Evolutionary conservation across 2,113 vertebrate genomes (phyloP), one percentile per base, ranked within the genome.

Genomic region (Osmerus eperlanus): DNA sequence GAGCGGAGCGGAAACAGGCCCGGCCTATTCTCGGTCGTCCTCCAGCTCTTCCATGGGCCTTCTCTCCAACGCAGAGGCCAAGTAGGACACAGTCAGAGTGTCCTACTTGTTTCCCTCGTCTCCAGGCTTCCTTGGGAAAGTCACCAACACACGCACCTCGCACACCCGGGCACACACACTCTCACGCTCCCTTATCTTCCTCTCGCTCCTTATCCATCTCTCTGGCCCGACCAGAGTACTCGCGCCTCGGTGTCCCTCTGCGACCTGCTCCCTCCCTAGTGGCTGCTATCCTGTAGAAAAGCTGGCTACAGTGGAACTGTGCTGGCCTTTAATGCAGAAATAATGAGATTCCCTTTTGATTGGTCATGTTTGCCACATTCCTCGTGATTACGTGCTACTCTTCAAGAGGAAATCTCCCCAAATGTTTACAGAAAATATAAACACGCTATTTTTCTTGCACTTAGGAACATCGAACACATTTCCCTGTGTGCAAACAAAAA

Each of bases 91-190:
- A 55, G 63, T 79, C 81, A 83, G 82, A 86, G 84, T 78, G 78
- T n/a, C n/a, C n/a, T n/a, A n/a, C 82, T 83, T 85, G 83, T 89
- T 89, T 85, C 69, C 71, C 71, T 71, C 85, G 85, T 87, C 89
- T 88, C 58, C 56, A 21, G 68, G 81, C 79, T 28, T 78, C 75
- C 76, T 68, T 51, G 32, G 79, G 74, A 73, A 85, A 83, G 84
- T 75, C 74, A 77, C 76, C 29, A 73, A 77, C 72, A 72, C 76
- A 83, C 70, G 70, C 19, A 3, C 41, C 41, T 47, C 41, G 41
- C 41, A 47, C 64, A 60, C 11, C 81, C 85, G 85, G 86, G 83
- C 64, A 67, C 53, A 78, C 28, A 23, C 62, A 21, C 71, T 68
- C 66, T 66, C 32, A 7, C 25, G 4, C 62, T 32, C 21, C 21